Base-by-base conservation (phyloP, 1,140 invertebrate genomes). In the Pseudomyrmex concolor region DNA sequence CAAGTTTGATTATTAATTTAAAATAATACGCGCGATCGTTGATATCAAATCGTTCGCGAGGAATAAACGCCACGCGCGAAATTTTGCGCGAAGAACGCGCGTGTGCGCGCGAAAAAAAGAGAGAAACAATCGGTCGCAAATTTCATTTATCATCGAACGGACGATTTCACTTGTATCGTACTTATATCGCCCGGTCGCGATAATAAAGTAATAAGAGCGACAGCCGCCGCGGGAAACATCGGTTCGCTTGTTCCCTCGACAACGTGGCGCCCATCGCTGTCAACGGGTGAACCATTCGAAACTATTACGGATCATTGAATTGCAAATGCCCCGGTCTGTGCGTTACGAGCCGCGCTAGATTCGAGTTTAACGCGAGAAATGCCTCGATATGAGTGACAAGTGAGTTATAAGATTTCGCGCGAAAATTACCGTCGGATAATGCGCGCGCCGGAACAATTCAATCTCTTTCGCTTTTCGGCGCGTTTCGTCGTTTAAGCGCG, bases 301-400 rank as follows among this genome's bases (percentile, higher is more conserved):
- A 90, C 90, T 90, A 90, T 90, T 89, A 90, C 78, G 73, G 88
- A 90, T 90, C 87, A 88, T 90, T 91, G 90, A 91, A 91, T 91
- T 90, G 89, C 89, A 91, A 89, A 90, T 91, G 72, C 60, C 34
- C 57, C 34, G 60, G 54, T 82, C 55, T 54, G 74, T 45, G 60
- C 60, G 62, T 80, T 80, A 55, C 83, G 59, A 54, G 48, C n/a
- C 43, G 66, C 82, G 59, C 15, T 55, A 15, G 59, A 63, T 64
- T 76, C 60, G 71, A 25, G 25, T 76, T 82, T 66, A 74, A 74
- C 51, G 62, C 71, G 50, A 72, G 67, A 5, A 63, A 74, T 45
- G 15, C 25, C 70, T 51, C 57, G 70, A 82, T 82, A 74, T 63
- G 68, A 82, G 12, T 82, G 68, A 71, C 78, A 22, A 45, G 78